phyloP scores from a whole-genome alignment of 1,140 invertebrate species.

The Drosophila busckii region DNA sequence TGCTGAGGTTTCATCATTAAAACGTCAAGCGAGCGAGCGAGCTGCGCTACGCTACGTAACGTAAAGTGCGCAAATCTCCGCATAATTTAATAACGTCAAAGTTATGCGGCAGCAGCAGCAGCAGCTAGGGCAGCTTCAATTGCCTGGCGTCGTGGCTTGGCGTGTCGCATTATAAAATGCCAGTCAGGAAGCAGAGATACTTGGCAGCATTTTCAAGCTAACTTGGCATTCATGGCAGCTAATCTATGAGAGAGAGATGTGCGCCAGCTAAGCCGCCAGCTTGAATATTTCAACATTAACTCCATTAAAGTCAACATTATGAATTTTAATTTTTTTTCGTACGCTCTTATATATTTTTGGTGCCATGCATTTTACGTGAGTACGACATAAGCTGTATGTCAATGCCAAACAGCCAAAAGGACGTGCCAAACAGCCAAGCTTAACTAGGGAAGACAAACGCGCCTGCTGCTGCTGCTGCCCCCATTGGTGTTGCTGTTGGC shows the following conservation, averaged over 20 bases:
- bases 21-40: constrained; percentile 57
- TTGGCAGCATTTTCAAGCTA: constrained; percentile 19
- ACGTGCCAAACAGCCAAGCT: constrained; percentile 2
- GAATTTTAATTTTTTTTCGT: constrained; percentile 54
- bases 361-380: too few relatives aligned
- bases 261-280: constrained; percentile 52
- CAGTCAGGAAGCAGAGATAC: constrained; percentile 17
- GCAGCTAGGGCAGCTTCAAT: constrained; percentile 17
- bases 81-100: constrained; percentile 72
- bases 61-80: constrained; percentile 62
- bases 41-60: too few relatives aligned
- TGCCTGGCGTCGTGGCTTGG: constrained; percentile 37
- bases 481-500: background rate
- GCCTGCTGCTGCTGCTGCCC: background rate
- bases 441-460: background rate
- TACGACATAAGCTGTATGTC: constrained; percentile 11
- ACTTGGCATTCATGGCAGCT: constrained; percentile 43
- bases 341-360: too few relatives aligned
- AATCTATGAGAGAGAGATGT: constrained; percentile 63
- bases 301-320: constrained; percentile 65
- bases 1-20: constrained; percentile 74
- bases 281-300: constrained; percentile 62
- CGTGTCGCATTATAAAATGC: constrained; percentile 64
- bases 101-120: too few relatives aligned
- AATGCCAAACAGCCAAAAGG: constrained; percentile 3